phyloP scores from a whole-genome alignment of 2,797 vertebrate species.

The Anguilla pacifica region DNA sequence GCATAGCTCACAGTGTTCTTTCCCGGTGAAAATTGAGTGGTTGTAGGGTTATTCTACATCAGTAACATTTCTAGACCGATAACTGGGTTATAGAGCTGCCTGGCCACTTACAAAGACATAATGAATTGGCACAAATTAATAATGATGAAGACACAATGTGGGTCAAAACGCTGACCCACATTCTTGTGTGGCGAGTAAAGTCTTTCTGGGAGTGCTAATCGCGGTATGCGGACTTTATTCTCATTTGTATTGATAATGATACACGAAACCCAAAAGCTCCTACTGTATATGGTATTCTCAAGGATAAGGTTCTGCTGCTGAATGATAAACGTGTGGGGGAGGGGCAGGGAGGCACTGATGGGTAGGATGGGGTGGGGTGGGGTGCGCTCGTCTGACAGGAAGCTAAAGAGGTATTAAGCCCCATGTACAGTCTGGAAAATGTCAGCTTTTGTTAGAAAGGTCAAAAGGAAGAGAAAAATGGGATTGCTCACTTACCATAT shows the following conservation, averaged over 20 bases:
- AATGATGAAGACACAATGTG: background rate
- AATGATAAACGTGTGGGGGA: background rate
- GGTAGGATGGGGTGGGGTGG: background rate
- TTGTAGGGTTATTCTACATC: background rate
- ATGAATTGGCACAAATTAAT: background rate
- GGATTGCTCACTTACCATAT: slow-evolving; percentile 23
- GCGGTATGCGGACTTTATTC: background rate
- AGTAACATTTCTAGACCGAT: background rate
- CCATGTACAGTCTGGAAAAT: background rate
- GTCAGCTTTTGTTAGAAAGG: slow-evolving; percentile 20
- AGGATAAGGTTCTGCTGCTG: background rate
- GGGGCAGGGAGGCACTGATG: background rate
- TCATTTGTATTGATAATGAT: background rate
- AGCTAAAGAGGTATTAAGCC: background rate
- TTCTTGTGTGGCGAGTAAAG: background rate
- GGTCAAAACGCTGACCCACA: background rate
- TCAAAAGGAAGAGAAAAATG: slow-evolving; percentile 2
- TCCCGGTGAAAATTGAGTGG: background rate
- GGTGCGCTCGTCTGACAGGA: background rate
- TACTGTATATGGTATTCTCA: background rate
- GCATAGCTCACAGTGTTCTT: background rate
- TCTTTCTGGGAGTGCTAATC: background rate
- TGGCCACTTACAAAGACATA: background rate
- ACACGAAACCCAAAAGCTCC: background rate
- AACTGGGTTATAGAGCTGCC: background rate